These are phyloP conservation scores for Drosophila guanche DNA, from an alignment of 1,140 invertebrate genomes.

Conservation along the genomic window DNA sequence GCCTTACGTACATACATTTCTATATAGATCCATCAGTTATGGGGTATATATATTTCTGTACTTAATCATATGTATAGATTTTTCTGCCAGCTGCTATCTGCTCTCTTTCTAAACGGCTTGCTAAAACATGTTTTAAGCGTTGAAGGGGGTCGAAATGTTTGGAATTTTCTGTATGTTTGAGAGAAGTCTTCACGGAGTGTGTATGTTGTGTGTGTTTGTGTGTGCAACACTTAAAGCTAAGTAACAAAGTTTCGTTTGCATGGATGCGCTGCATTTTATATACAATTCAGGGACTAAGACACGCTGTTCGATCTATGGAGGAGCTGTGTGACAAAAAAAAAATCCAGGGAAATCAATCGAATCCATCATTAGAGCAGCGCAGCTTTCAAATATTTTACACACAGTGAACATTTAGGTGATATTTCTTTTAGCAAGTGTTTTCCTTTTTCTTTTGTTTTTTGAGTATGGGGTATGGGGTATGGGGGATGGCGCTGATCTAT, in stretches of 20 bases:
- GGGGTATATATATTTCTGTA: constrained; percentile 41
- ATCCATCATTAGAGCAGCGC: constrained; percentile 12
- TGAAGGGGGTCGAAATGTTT: constrained; percentile 31
- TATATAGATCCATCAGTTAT: constrained; percentile 59
- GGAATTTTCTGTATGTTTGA: constrained; percentile 34
- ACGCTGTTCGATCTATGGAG: constrained; percentile 52
- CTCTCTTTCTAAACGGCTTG: constrained; percentile 39
- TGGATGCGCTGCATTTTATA: constrained; percentile 27
- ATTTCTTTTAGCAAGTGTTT: no score
- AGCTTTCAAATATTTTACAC: constrained; percentile 60
- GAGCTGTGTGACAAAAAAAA: constrained; percentile 14
- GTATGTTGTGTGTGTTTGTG: no score
- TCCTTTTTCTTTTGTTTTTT: neutral
- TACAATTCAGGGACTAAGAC: constrained; percentile 55
- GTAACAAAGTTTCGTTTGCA: constrained; percentile 68
- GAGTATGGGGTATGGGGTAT: constrained; percentile 12
- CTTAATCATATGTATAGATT: constrained; percentile 39
- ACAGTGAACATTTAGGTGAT: constrained; percentile 30
- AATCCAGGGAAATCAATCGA: constrained; percentile 10
- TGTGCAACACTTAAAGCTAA: constrained; percentile 78
- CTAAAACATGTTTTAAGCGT: constrained; percentile 35
- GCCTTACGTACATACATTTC: constrained; percentile 41
- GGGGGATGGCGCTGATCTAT: constrained; percentile 56
- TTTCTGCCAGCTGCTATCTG: constrained; percentile 27
- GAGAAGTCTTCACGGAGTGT: constrained; percentile 68